Evolutionary conservation across 2,888 invertebrate species (phyloP).

Genomic region (Merodon equestris): DNA sequence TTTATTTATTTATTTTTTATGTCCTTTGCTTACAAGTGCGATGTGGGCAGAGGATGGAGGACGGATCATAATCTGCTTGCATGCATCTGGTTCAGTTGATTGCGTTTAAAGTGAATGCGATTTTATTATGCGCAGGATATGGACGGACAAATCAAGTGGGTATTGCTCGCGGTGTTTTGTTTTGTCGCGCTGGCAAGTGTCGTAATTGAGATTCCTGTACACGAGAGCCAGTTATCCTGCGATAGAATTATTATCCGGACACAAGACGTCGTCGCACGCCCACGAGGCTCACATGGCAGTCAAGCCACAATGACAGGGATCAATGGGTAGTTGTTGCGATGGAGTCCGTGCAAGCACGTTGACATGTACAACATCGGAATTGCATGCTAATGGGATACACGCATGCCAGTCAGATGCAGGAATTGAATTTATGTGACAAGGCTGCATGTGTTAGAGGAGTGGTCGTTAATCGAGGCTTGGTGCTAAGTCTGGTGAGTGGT

Average conservation of each 20-base stretch:
- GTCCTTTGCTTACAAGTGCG: background rate
- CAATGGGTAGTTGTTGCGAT: too few species aligned
- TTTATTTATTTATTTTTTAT: background rate
- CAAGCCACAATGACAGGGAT: too few species aligned
- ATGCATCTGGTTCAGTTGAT: constrained; percentile 54
- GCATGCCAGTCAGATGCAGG: constrained; percentile 23
- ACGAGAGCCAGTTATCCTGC: constrained; percentile 25
- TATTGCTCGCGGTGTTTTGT: constrained; percentile 13
- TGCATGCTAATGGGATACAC: constrained; percentile 54
- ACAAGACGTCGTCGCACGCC: constrained; percentile 48
- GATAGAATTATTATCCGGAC: constrained; percentile 38
- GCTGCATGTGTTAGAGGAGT: constrained; percentile 9
- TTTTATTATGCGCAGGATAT: constrained; percentile 25
- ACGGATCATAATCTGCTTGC: constrained; percentile 39
- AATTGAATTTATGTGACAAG: constrained; percentile 28
- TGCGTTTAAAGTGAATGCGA: constrained; percentile 32
- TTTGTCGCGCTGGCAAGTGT: constrained; percentile 23
- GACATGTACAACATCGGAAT: constrained; percentile 52
- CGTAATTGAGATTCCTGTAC: constrained; percentile 40
- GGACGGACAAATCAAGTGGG: background rate
- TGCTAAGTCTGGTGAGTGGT: constrained; percentile 14
- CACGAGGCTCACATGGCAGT: background rate
- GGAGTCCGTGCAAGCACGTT: constrained; percentile 10
- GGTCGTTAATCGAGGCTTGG: background rate
- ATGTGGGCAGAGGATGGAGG: constrained; percentile 8